Base-by-base conservation (phyloP, 1,140 invertebrate genomes). In the Microplitis mediator region DNA sequence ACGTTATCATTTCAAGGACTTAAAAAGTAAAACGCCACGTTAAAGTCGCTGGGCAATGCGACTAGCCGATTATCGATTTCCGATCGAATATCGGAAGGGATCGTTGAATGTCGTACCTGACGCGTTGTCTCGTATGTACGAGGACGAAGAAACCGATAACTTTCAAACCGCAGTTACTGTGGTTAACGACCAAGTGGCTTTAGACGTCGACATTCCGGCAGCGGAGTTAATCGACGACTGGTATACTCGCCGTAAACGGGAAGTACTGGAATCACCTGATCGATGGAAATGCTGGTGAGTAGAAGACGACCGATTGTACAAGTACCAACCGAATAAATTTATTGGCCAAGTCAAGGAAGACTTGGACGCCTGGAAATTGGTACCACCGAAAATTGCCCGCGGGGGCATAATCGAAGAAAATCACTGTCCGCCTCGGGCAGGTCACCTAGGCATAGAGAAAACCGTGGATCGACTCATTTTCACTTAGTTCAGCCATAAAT, bases 1-100 rank as follows among this genome's bases (percentile, higher is more conserved):
- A 58, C 84, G 84, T 9, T 72, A 31, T 4, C 68, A 54, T 74
- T 79, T 89, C 63, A 81, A 64, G 0, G 77, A 76, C 1, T 75
- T 88, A 0, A 89, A 87, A 76, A 81, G 81, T 4, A 81, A 85
- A 0, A 80, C 75, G 0, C 82, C 82, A 3, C 69, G 80, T 4
- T 65, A 87, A 6, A 84, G 85, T 0, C 71, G 88, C 50, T 39
- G 36, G 36, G 36, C 36, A 8, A 39, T 39, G 36, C 36, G 36
- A 39, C 8, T 39, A 2, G 36, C 36, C 36, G 36, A 39, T 5
- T 39, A 39, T 2, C 36, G 8, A 2, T 39, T 39, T 8, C 36
- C 36, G 36, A 39, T 80, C 14, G 60, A 68, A 14, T 71, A 71
- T 50, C 69, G 75, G 0, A 70, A 68, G 51, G 76, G 77, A 9